These are phyloP conservation scores for Periparus ater DNA, from an alignment of 2,797 vertebrate species.

Conservation along the genomic window DNA sequence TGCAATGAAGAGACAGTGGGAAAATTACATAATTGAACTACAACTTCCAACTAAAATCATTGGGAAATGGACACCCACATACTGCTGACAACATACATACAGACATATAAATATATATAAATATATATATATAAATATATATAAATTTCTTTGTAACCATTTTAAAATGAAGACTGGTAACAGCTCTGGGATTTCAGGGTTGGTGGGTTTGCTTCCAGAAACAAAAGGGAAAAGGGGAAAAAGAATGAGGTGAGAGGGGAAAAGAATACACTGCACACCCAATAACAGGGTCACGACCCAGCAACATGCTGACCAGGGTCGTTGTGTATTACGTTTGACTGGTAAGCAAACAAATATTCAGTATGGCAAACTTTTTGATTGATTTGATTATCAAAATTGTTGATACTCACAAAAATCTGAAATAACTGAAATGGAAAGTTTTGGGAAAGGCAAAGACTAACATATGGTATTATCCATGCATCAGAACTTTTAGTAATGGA, in stretches of 20 bases:
- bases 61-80: neutral
- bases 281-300: neutral
- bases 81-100: neutral
- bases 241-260: neutral
- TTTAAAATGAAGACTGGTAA: neutral
- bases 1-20: neutral
- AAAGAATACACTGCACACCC: neutral
- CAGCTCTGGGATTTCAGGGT: neutral
- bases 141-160: neutral
- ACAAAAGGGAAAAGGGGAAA: neutral
- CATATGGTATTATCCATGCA: neutral
- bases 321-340: neutral
- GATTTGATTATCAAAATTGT: neutral
- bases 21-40: neutral
- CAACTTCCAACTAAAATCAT: neutral
- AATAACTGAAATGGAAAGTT: neutral
- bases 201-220: neutral
- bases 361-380: neutral
- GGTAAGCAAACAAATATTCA: neutral
- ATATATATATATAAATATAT: too few relatives aligned
- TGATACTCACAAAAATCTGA: neutral
- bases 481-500: neutral
- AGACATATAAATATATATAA: too few relatives aligned
- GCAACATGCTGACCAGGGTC: neutral
- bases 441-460: neutral